phyloP scores from a whole-genome alignment of 2,888 invertebrate genomes.

The Gnatocerus cornutus region DNA sequence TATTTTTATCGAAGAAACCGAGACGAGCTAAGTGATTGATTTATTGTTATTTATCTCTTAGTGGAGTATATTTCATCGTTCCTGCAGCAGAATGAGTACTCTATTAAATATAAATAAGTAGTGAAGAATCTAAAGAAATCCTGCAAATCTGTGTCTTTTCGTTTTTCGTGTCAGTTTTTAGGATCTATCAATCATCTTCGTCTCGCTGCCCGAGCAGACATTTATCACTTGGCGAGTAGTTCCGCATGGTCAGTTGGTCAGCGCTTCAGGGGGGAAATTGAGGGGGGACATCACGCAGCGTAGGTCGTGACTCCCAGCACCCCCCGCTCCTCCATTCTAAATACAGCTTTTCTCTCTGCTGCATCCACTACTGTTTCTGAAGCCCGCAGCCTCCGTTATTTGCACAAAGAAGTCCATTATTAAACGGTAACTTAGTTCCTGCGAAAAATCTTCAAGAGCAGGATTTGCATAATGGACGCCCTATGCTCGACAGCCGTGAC shows the following conservation, averaged over 20 bases:
- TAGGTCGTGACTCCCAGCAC: constrained; percentile 54
- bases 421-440: constrained; percentile 32
- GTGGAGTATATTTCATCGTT: too few relatives aligned
- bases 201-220: constrained; percentile 53
- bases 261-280: constrained; percentile 53
- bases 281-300: constrained; percentile 52
- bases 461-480: constrained; percentile 17
- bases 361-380: constrained; percentile 31
- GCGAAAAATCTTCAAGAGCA: constrained; percentile 23
- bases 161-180: constrained; percentile 29
- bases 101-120: too few relatives aligned
- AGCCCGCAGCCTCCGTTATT: constrained; percentile 28
- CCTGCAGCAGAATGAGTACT: too few relatives aligned
- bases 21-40: too few relatives aligned
- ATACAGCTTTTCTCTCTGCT: constrained; percentile 44
- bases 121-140: neutral
- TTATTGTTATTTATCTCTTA: too few relatives aligned
- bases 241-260: constrained; percentile 63
- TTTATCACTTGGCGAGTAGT: constrained; percentile 60
- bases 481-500: constrained; percentile 1
- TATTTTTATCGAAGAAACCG: too few relatives aligned
- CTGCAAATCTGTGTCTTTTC: neutral
- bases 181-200: constrained; percentile 60
- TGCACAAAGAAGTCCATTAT: constrained; percentile 20
- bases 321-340: constrained; percentile 44